Evolutionary conservation across 2,888 invertebrate genomes (phyloP).

Genomic region (Nomada flava): DNA sequence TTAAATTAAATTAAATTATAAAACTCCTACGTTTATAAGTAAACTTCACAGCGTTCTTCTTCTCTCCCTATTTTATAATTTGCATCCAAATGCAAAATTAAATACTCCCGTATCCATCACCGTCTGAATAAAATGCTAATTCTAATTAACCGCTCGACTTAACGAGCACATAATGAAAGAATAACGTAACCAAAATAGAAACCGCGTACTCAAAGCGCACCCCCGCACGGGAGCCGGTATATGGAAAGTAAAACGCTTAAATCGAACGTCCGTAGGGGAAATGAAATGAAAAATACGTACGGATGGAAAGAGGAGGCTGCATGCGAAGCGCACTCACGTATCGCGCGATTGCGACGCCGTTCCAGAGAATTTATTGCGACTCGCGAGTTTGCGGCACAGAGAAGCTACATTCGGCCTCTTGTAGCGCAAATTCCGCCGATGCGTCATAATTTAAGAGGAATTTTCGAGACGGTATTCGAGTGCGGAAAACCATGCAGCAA

Average conservation of each 20-base stretch:
- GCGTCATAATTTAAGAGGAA: constrained; percentile 63
- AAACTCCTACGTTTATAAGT: too few species aligned
- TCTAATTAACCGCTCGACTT: not conserved
- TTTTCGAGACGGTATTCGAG: constrained; percentile 35
- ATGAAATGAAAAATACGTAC: not conserved
- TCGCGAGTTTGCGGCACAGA: constrained; percentile 19
- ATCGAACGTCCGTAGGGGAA: not conserved
- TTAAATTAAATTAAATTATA: too few species aligned
- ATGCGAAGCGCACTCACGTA: constrained; percentile 25
- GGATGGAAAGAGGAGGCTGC: not conserved
- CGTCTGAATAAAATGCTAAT: not conserved
- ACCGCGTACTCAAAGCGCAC: not conserved
- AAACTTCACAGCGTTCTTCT: too few species aligned
- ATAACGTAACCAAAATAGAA: not conserved
- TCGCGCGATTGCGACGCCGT: constrained; percentile 38
- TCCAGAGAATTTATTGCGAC: constrained; percentile 56
- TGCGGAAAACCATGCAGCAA: constrained; percentile 33
- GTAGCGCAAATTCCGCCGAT: constrained; percentile 50
- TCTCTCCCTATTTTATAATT: too few species aligned
- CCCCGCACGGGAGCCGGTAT: not conserved
- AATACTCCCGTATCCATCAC: not conserved
- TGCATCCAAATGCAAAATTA: too few species aligned
- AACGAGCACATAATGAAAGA: not conserved
- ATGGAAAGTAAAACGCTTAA: constrained; percentile 1
- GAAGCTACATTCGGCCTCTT: constrained; percentile 36